Base-by-base conservation (phyloP, 2,888 invertebrate species). In the Cephus spinipes region DNA sequence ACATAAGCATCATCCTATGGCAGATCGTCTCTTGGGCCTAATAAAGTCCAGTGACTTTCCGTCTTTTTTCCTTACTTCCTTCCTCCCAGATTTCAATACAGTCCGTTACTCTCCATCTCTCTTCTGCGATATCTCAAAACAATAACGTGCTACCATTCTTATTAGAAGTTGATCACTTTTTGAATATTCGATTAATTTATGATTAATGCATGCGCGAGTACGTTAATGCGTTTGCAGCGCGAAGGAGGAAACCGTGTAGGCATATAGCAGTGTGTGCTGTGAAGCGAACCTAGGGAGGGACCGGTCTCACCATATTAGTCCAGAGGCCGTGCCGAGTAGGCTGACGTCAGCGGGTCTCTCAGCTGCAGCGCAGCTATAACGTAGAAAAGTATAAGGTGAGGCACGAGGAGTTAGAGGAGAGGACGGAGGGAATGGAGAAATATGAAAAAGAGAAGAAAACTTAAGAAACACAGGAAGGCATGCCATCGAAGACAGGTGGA, bases 231-330 rank as follows among this genome's bases (percentile, higher is more conserved):
- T 55, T 55, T 55, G 9, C 23, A 23, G 55, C 23, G 55, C 55
- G 55, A 55, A 55, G 55, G 23, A 55, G 55, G 55, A 55, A 55
- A 55, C 23, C 55, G 55, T 55, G 55, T 23, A 55, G 55, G 55
- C 15, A 55, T 55, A 55, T 9, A 55, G 23, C 55, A 55, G 55
- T 55, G 55, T 55, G 23, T 55, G 55, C 23, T 55, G 9, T 55
- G 55, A 55, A 55, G 23, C 55, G 55, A 55, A 9, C 77, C 75
- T 77, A 82, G 79, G 78, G 82, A 82, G 81, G 82, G 81, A 85
- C 84, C 86, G 82, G 85, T 85, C 86, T 87, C 83, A 80, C 87
- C 87, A 87, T 87, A 87, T 87, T 87, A 86, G 87, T 86, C 84
- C 83, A 82, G 76, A 75, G 81, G 81, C 76, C 79, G 83, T 81